A percentile compares a stretch with the other conserved stretches of the same genome.
Evolutionary conservation across 1,140 invertebrate species (phyloP).

Genomic region (Lutraria rhynchaena): DNA sequence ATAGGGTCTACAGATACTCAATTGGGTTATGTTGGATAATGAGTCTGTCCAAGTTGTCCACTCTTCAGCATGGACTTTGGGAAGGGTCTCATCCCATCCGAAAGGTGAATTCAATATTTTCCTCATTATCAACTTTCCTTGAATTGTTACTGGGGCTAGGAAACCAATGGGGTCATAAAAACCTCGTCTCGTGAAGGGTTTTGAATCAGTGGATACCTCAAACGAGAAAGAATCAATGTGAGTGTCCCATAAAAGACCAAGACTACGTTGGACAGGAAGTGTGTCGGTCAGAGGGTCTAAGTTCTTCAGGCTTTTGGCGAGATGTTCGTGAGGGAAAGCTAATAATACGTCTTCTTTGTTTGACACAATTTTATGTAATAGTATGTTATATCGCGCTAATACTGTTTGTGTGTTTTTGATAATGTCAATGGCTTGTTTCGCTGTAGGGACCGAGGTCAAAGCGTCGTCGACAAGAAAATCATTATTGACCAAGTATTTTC

Average conservation of each 20-base stretch:
- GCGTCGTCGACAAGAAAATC: constrained; percentile 20
- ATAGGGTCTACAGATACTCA: neutral
- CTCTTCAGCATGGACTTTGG: too few species aligned
- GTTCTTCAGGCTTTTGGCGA: constrained; percentile 46
- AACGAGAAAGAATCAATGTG: constrained; percentile 56
- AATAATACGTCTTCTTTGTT: constrained; percentile 45
- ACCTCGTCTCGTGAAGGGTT: constrained; percentile 57
- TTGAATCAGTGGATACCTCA: too few species aligned
- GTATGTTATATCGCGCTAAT: neutral
- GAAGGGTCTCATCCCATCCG: constrained; percentile 11
- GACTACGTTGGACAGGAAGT: constrained; percentile 54
- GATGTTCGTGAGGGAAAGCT: constrained; percentile 43
- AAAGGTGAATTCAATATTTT: neutral
- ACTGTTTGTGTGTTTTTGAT: constrained; percentile 3
- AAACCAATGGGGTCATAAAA: constrained; percentile 59
- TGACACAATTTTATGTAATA: constrained; percentile 59
- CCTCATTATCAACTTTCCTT: constrained; percentile 44
- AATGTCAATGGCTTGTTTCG: neutral
- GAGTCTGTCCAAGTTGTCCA: neutral
- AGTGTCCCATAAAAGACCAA: constrained; percentile 60
- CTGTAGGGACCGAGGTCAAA: neutral
- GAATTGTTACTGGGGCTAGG: constrained; percentile 41
- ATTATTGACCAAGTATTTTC: neutral
- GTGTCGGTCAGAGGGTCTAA: constrained; percentile 26
- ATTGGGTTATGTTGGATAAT: neutral